Evolutionary conservation across 2,888 invertebrate species (phyloP), one percentile per base, ranked within the genome.

Genomic region (Sylvicola fuscatus): DNA sequence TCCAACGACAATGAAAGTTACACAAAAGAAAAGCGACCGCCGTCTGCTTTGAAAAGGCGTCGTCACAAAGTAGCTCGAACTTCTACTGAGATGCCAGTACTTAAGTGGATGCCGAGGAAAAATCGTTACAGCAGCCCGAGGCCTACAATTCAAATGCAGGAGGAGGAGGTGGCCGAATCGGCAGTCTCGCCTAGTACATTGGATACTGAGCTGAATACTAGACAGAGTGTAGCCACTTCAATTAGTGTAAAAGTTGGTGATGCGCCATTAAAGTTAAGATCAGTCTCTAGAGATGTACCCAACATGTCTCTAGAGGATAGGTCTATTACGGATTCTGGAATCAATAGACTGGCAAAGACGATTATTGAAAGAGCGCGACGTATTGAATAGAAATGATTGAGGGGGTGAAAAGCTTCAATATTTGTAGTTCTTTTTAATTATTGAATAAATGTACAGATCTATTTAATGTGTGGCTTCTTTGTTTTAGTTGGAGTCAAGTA

Each of bases 191-290:
- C 46, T 35, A 40, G 37, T 38, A 39, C 39, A 34, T 38, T 41
- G 15, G 27, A 33, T 33, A 39, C 36, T 33, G 38, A 37, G 33
- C 42, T 55, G 21, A 42, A 46, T 27, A 61, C 60, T 7, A 61
- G 60, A 39, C 64, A 63, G 46, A 66, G 66, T 37, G 60, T 59
- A 11, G 60, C 60, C 39, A 66, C 64, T 33, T 66, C 66, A 2
- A 61, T 66, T 4, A 68, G 64, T 47, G 57, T 62, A 35, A 57
- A 64, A 47, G 56, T 67, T 7, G 65, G 65, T 33, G n/a, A n/a
- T n/a, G 61, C 58, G 11, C 29, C 12, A 13, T 29, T 10, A 21
- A 4, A 21, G 8, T 21, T 21, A 8, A 21, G 21, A 21, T 21
- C 21, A 6, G 21, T 8, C 21, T 21, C 21, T 6, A 21, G 8